These are phyloP conservation scores for Andricus quercusramuli DNA, from an alignment of 2,888 invertebrate genomes.

Conservation along the genomic window DNA sequence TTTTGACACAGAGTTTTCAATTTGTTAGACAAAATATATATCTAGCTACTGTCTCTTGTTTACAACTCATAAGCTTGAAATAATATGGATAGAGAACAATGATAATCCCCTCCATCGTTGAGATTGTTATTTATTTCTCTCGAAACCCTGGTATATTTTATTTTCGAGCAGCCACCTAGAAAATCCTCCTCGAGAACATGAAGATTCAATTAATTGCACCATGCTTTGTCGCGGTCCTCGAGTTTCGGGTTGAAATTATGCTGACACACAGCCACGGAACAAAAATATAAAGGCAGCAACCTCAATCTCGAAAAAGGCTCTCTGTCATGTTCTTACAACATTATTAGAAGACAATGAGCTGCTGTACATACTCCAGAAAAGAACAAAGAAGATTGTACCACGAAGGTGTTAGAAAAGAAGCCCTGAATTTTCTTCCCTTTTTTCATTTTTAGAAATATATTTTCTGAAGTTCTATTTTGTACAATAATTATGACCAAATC, in stretches of 20 bases:
- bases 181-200: conserved; percentile 31
- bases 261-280: conserved; percentile 26
- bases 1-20: not conserved
- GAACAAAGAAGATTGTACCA: conserved; percentile 52
- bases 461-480: too few species aligned
- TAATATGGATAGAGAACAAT: not conserved
- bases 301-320: conserved; percentile 13
- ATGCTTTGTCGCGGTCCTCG: conserved; percentile 11
- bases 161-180: conserved; percentile 27
- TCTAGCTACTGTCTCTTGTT: not conserved
- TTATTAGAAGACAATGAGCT: conserved; percentile 54
- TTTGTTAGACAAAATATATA: not conserved
- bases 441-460: too few species aligned
- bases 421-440: conserved; percentile 36
- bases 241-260: conserved; percentile 31
- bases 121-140: conserved; percentile 4
- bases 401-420: conserved; percentile 47
- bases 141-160: not conserved
- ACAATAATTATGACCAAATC: too few species aligned
- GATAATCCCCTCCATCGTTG: not conserved
- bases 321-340: conserved; percentile 44
- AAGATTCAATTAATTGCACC: conserved; percentile 37
- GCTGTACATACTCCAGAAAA: conserved; percentile 38
- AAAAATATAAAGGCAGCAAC: conserved; percentile 24
- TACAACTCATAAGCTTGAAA: not conserved